Percentiles rank a stretch among this genome's conserved stretches.
Evolutionary conservation across 2,113 vertebrate genomes (phyloP).

Genomic region (Sceloporus undulatus): DNA sequence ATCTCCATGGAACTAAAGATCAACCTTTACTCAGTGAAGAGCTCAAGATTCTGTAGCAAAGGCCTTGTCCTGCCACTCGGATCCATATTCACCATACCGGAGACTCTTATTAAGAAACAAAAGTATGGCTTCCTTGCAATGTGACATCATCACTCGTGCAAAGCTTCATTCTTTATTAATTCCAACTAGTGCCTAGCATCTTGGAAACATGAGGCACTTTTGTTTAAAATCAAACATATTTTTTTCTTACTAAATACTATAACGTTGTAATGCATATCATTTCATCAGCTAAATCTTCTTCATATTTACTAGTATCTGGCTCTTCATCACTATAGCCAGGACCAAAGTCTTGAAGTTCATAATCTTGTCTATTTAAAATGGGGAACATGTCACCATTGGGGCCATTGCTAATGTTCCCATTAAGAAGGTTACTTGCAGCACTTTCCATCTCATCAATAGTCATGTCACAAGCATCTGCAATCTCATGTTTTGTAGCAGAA

Average conservation of each 20-base stretch:
- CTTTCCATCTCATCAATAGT: conserved; percentile 99
- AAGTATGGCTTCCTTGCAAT: conserved; percentile 81
- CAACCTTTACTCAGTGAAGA: conserved; percentile 52
- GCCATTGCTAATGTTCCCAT: conserved; percentile 83
- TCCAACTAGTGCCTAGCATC: conserved; percentile 87
- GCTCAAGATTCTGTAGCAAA: conserved; percentile 39
- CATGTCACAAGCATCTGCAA: conserved; percentile 97
- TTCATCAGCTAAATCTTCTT: conserved; percentile 98
- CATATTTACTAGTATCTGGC: conserved; percentile 87
- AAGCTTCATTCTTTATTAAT: conserved; percentile 70
- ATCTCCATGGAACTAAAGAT: conserved; percentile 53
- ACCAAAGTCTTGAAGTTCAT: conserved; percentile 91
- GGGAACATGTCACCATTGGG: conserved; percentile 87
- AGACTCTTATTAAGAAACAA: conserved; percentile 64
- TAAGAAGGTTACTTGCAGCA: conserved; percentile 94
- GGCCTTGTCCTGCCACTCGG: conserved; percentile 33
- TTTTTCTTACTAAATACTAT: conserved; percentile 84
- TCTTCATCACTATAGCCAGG: conserved; percentile 96
- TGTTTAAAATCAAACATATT: conserved; percentile 81
- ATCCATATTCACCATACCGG: conserved; percentile 54
- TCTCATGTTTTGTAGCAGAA: conserved; percentile 95
- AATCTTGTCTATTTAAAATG: conserved; percentile 84
- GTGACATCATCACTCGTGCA: conserved; percentile 71
- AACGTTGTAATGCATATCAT: conserved; percentile 99
- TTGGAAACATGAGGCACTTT: conserved; percentile 92